phyloP scores from a whole-genome alignment of 2,113 vertebrate species.

The Cervus canadensis region DNA sequence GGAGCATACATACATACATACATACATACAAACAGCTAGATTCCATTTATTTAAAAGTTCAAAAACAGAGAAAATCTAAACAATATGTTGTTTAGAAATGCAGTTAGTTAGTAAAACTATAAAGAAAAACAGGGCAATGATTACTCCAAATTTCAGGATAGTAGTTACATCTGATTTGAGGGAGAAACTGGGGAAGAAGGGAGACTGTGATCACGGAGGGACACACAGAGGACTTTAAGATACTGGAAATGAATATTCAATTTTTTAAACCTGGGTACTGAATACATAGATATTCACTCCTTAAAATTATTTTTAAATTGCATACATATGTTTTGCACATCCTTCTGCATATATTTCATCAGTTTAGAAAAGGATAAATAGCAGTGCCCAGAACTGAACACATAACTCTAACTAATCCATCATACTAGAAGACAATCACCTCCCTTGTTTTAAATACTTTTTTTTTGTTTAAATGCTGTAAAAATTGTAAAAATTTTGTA shows the following conservation, averaged over 20 bases:
- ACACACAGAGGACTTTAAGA: neutral
- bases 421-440: neutral
- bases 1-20: neutral
- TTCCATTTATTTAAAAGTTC: neutral
- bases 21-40: neutral
- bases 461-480: too few species aligned
- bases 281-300: neutral
- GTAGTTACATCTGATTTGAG: neutral
- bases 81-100: neutral
- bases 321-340: neutral
- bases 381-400: neutral
- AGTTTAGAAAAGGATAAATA: constrained; percentile 3
- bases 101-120: neutral
- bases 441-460: neutral
- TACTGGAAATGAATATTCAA: neutral
- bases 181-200: neutral
- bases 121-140: neutral
- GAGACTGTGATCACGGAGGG: neutral
- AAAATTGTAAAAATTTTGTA: too few species aligned
- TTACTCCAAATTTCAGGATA: neutral
- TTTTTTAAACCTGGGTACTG: neutral
- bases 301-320: constrained; percentile 9
- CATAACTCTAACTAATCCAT: neutral
- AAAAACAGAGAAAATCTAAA: neutral
- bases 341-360: neutral